phyloP scores from a whole-genome alignment of 2,797 vertebrate species.

The Arctocebus calabarensis region DNA sequence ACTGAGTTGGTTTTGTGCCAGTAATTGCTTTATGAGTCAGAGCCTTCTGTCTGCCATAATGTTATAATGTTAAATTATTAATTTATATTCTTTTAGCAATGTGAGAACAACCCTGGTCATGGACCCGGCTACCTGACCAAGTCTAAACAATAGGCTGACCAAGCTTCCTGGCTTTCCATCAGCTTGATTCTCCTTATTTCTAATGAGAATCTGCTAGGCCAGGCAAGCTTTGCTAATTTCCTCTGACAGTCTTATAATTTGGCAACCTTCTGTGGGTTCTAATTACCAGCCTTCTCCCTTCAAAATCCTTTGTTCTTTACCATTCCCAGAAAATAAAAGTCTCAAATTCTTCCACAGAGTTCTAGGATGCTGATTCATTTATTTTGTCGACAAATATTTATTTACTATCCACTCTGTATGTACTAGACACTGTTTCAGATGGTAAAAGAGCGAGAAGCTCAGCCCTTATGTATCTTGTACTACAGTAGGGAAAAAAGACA shows the following conservation, averaged over 20 bases:
- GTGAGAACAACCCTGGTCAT: background rate
- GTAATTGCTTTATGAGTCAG: conserved; percentile 5
- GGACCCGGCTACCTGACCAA: background rate
- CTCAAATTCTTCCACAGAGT: background rate
- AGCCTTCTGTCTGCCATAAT: background rate
- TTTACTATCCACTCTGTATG: background rate
- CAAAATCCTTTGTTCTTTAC: background rate
- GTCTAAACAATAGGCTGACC: background rate
- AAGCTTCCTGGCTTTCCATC: background rate
- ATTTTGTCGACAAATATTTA: conserved; percentile 28
- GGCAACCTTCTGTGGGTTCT: background rate
- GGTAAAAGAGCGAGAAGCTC: background rate
- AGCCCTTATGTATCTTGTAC: background rate
- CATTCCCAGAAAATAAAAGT: conserved; percentile 1
- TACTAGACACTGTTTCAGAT: background rate
- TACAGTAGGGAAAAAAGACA: background rate
- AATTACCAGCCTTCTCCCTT: background rate
- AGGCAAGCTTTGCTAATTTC: background rate
- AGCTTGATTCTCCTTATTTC: background rate
- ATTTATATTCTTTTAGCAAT: background rate
- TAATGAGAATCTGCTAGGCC: background rate
- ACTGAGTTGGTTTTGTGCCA: background rate
- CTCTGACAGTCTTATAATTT: background rate
- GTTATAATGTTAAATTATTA: background rate
- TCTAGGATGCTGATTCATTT: background rate